These are phyloP conservation scores for Heliconius himera DNA, from an alignment of 1,140 invertebrate genomes.

Conservation along the genomic window DNA sequence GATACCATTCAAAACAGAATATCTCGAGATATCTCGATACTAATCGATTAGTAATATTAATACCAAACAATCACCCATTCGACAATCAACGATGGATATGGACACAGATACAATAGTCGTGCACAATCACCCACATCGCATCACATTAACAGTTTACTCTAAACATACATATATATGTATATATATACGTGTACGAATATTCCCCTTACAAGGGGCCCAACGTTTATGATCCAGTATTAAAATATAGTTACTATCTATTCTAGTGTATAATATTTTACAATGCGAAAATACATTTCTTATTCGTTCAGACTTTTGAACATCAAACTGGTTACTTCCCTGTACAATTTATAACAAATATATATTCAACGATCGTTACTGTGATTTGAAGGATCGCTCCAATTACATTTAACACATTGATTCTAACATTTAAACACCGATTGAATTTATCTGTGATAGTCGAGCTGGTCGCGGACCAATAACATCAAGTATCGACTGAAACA, in stretches of 20 bases:
- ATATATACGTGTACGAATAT: slow-evolving; percentile 47
- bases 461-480: neutral
- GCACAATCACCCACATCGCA: neutral
- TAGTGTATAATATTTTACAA: slow-evolving; percentile 79
- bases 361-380: slow-evolving; percentile 77
- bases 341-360: slow-evolving; percentile 77
- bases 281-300: slow-evolving; percentile 77
- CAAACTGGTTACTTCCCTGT: slow-evolving; percentile 74
- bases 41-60: slow-evolving; percentile 4
- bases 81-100: slow-evolving; percentile 3
- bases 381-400: slow-evolving; percentile 65
- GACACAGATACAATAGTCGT: slow-evolving; percentile 3
- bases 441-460: slow-evolving; percentile 10
- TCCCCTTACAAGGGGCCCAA: slow-evolving; percentile 64
- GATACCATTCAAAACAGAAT: neutral
- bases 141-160: slow-evolving; percentile 61
- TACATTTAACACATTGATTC: slow-evolving; percentile 22
- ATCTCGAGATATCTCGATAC: slow-evolving; percentile 4
- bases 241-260: slow-evolving; percentile 65
- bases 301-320: slow-evolving; percentile 79
- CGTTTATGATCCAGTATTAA: slow-evolving; percentile 71
- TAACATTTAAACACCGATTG: slow-evolving; percentile 26
- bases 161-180: slow-evolving; percentile 13
- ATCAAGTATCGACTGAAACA: slow-evolving; percentile 20
- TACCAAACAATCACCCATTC: slow-evolving; percentile 1